Percentiles rank a stretch among this genome's conserved stretches.
Evolutionary conservation across 2,113 vertebrate species (phyloP).

Genomic region (Aphelocoma coerulescens): DNA sequence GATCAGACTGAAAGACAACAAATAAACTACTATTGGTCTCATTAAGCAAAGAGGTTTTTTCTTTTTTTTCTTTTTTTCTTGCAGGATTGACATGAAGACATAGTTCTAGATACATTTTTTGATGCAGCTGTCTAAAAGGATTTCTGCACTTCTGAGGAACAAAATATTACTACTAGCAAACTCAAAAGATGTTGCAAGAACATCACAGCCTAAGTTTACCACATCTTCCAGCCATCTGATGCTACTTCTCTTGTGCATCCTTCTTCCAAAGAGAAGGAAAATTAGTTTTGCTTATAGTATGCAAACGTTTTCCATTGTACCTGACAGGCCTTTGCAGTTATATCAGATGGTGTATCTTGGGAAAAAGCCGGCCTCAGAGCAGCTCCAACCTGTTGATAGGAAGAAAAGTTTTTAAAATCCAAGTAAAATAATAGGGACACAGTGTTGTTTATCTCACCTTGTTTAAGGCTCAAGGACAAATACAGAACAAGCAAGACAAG

Average conservation of each 20-base stretch:
- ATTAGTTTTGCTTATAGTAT: neutral
- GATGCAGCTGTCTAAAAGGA: neutral
- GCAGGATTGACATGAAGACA: neutral
- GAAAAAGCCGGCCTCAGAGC: slow-evolving; percentile 97
- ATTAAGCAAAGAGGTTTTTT: neutral
- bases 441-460: neutral
- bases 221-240: neutral
- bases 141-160: neutral
- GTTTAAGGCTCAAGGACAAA: neutral
- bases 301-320: slow-evolving; percentile 63
- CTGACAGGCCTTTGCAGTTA: slow-evolving; percentile 98
- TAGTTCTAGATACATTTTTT: neutral
- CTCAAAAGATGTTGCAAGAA: neutral
- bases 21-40: neutral
- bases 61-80: neutral
- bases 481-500: neutral
- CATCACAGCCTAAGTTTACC: neutral
- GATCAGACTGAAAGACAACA: neutral
- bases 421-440: neutral
- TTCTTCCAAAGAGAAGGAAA: neutral
- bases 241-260: neutral
- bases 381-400: slow-evolving; percentile 85
- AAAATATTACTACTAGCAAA: neutral
- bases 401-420: neutral
- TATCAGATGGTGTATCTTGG: slow-evolving; percentile 96